Evolutionary conservation across 30 jellyfish, hydroid and myxozoan genomes (phyloP).

Genomic region (Hydra vulgaris): DNA sequence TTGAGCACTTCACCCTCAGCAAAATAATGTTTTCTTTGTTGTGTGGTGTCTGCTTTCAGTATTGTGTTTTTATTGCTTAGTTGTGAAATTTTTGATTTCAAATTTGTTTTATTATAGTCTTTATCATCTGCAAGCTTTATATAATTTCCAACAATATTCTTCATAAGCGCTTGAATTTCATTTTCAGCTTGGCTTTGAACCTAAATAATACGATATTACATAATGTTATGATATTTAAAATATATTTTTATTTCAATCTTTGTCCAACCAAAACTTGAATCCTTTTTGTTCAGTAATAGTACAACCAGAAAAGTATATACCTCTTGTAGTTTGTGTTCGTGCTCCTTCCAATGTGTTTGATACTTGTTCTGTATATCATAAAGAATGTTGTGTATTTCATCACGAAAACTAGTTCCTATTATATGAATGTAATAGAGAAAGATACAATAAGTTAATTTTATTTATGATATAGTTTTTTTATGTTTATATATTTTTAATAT

Average conservation of each 20-base stretch:
- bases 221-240: too few relatives aligned
- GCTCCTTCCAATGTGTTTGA: slow-evolving; percentile 56
- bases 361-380: slow-evolving; percentile 71
- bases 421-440: too few relatives aligned
- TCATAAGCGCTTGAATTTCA: slow-evolving; percentile 74
- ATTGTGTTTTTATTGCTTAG: too few relatives aligned
- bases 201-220: slow-evolving; percentile 26
- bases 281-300: too few relatives aligned
- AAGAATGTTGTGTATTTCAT: slow-evolving; percentile 52
- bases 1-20: not conserved
- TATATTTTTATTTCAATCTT: too few relatives aligned
- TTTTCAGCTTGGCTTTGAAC: slow-evolving; percentile 83
- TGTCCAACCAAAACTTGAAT: too few relatives aligned
- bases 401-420: slow-evolving; percentile 31
- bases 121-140: slow-evolving; percentile 38
- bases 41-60: not conserved
- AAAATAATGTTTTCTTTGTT: not conserved
- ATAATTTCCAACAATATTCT: slow-evolving; percentile 56
- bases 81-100: not conserved
- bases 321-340: slow-evolving; percentile 40
- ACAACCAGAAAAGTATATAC: not conserved
- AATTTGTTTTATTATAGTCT: not conserved
- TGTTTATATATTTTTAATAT: too few relatives aligned
- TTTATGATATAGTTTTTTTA: too few relatives aligned
- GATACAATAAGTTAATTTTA: too few relatives aligned